Conservation (phyloP, 2,113 vertebrate genomes). For the Thymallus thymallus region DNA sequence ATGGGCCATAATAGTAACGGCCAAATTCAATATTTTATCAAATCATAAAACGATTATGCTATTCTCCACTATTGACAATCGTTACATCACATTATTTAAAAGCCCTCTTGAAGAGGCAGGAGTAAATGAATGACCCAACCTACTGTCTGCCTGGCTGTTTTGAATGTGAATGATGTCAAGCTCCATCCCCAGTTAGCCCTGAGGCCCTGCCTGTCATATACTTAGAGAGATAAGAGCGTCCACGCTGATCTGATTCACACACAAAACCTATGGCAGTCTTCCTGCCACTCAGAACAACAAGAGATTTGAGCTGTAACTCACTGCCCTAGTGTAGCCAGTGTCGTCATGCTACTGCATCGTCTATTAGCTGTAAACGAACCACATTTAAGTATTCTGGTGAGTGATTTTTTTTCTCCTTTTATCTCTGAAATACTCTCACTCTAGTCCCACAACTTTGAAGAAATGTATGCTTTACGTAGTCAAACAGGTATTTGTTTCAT, state of each 20-base stretch:
- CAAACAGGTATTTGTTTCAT: slow-evolving; percentile 46
- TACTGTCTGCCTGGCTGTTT: background rate
- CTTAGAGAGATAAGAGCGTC: background rate
- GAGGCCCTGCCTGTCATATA: background rate
- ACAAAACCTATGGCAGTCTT: slow-evolving; percentile 44
- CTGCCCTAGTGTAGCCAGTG: slow-evolving; percentile 17
- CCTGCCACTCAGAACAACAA: slow-evolving; percentile 41
- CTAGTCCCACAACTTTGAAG: background rate
- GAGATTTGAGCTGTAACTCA: slow-evolving; percentile 65
- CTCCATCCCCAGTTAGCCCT: background rate
- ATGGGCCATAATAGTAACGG: too few species aligned
- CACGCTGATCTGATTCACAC: slow-evolving; percentile 52
- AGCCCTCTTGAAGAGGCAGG: background rate
- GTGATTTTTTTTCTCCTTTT: background rate
- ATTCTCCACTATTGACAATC: too few species aligned
- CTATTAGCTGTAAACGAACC: background rate
- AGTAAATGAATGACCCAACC: background rate
- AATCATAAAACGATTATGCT: too few species aligned
- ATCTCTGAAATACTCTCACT: background rate
- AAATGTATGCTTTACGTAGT: slow-evolving; percentile 3
- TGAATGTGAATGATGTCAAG: background rate
- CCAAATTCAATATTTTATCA: too few species aligned
- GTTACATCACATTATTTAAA: background rate
- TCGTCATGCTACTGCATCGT: slow-evolving; percentile 49
- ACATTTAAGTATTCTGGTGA: background rate